A percentile compares a stretch with the other conserved stretches of the same genome.
phyloP scores from a whole-genome alignment of 1,140 invertebrate species.

The Choristoneura fumiferana region DNA sequence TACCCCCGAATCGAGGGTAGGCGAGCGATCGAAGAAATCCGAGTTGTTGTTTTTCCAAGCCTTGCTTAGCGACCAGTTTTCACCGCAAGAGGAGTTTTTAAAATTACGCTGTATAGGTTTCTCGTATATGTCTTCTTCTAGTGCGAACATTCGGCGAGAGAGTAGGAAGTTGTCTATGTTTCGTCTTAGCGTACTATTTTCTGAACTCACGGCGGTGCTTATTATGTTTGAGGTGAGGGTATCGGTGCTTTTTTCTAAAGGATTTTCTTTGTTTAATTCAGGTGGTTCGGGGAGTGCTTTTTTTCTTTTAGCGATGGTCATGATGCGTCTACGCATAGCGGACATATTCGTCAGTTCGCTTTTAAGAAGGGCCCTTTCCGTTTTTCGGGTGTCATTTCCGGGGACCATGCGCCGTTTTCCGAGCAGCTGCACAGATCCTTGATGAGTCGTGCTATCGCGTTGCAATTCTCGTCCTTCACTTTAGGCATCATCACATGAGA shows the following conservation, averaged over 20 bases:
- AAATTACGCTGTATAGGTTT: slow-evolving; percentile 52
- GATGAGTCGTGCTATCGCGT: slow-evolving; percentile 64
- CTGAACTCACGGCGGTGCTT: slow-evolving; percentile 57
- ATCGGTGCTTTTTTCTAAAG: slow-evolving; percentile 46
- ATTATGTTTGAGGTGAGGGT: slow-evolving; percentile 55
- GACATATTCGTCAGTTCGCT: slow-evolving; percentile 72
- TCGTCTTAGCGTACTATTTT: slow-evolving; percentile 52
- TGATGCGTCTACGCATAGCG: slow-evolving; percentile 60
- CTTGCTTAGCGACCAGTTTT: slow-evolving; percentile 72
- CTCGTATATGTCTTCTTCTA: slow-evolving; percentile 67
- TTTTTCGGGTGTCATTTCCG: slow-evolving; percentile 66
- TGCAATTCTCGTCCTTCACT: slow-evolving; percentile 63
- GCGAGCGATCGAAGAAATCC: slow-evolving; percentile 53
- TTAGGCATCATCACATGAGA: slow-evolving; percentile 56
- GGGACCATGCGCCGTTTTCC: slow-evolving; percentile 74
- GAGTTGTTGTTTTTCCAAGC: slow-evolving; percentile 62
- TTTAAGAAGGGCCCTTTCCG: slow-evolving; percentile 61
- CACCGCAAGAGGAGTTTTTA: slow-evolving; percentile 59
- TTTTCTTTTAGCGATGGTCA: slow-evolving; percentile 61
- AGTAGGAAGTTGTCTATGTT: slow-evolving; percentile 67
- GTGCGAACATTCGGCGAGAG: slow-evolving; percentile 55
- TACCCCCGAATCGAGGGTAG: slow-evolving; percentile 38
- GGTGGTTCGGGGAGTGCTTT: slow-evolving; percentile 41
- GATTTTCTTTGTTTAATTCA: slow-evolving; percentile 38
- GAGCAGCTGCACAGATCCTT: slow-evolving; percentile 76